Percentiles rank a stretch among this genome's conserved stretches.
Conservation (phyloP, 2,797 vertebrate species). For the Ptychobarbus kaznakovi region DNA sequence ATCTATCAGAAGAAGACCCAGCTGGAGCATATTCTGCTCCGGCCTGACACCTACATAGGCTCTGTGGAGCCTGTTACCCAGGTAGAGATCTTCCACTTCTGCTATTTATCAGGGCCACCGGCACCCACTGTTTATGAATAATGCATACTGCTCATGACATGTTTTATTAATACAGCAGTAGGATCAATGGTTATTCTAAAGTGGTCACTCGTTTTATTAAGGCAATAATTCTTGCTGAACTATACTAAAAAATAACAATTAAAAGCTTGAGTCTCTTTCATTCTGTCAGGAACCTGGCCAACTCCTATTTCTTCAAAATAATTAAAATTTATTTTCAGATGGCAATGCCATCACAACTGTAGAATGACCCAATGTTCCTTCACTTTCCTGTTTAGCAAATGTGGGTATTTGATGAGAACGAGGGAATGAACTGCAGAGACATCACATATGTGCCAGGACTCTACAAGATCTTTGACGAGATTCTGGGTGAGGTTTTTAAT, state of each 20-base stretch:
- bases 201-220: neutral
- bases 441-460: slow-evolving; percentile 96
- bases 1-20: slow-evolving; percentile 99
- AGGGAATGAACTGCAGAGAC: slow-evolving; percentile 90
- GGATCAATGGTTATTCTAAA: neutral
- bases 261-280: neutral
- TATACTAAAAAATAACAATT: neutral
- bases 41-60: slow-evolving; percentile 96
- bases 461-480: slow-evolving; percentile 99
- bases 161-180: neutral
- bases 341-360: neutral
- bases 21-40: slow-evolving; percentile 97
- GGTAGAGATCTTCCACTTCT: slow-evolving; percentile 69
- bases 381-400: slow-evolving; percentile 84
- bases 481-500: slow-evolving; percentile 85
- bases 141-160: neutral
- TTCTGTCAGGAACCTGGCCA: neutral
- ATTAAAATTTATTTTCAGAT: neutral
- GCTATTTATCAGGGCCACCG: neutral
- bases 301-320: neutral
- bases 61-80: slow-evolving; percentile 94
- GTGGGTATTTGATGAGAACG: slow-evolving; percentile 94
- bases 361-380: neutral
- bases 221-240: neutral
- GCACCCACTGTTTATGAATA: neutral